phyloP scores from a whole-genome alignment of 2,888 invertebrate species.

The Dorcus hopei region DNA sequence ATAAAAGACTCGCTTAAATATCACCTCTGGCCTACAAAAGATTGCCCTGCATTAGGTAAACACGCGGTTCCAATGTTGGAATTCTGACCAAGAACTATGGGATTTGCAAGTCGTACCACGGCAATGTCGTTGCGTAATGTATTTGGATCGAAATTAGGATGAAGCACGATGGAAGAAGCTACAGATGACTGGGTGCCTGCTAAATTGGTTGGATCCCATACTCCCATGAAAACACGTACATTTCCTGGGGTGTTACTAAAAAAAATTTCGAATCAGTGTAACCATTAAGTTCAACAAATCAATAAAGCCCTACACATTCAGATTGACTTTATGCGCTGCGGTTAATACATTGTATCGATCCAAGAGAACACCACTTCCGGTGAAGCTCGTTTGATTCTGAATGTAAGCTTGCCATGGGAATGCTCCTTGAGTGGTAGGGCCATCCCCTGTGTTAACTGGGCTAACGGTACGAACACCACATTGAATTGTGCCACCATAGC shows the following conservation, averaged over 20 bases:
- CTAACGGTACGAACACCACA: slow-evolving; percentile 52
- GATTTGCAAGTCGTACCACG: slow-evolving; percentile 55
- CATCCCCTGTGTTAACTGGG: slow-evolving; percentile 45
- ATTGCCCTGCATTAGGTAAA: slow-evolving; percentile 51
- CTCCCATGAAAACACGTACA: slow-evolving; percentile 29
- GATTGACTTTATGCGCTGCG: slow-evolving; percentile 67
- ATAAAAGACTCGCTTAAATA: neutral
- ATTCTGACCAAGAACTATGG: slow-evolving; percentile 56
- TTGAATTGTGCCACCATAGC: slow-evolving; percentile 35
- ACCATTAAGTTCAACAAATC: neutral
- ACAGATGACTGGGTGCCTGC: slow-evolving; percentile 22
- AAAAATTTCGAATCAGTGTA: neutral
- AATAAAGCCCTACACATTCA: slow-evolving; percentile 53
- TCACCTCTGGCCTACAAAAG: slow-evolving; percentile 31
- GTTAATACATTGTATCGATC: slow-evolving; percentile 67
- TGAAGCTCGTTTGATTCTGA: slow-evolving; percentile 48
- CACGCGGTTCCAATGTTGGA: slow-evolving; percentile 63
- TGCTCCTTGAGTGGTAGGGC: slow-evolving; percentile 48
- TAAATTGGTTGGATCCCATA: slow-evolving; percentile 22
- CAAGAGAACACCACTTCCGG: slow-evolving; percentile 72
- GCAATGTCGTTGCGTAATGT: slow-evolving; percentile 82
- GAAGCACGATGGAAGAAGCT: slow-evolving; percentile 39
- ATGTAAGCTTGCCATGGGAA: slow-evolving; percentile 59
- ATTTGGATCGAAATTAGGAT: slow-evolving; percentile 65
- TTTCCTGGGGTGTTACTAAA: slow-evolving; percentile 20